Evolutionary conservation across 2,888 invertebrate genomes (phyloP).

Genomic region (Idaea straminata): DNA sequence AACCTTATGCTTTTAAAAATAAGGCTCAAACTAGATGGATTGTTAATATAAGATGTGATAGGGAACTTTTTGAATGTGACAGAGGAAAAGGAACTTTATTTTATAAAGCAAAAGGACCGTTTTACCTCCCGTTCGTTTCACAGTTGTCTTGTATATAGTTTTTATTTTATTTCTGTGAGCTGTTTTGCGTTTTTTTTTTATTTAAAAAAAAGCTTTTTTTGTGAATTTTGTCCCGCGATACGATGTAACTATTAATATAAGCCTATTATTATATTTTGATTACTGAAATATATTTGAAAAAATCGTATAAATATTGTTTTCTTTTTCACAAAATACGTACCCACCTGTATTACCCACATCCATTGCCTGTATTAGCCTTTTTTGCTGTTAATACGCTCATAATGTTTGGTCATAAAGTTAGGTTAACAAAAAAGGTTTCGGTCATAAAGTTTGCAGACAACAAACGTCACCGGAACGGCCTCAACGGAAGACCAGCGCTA

Average conservation of each 20-base stretch:
- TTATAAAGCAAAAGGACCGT: background rate
- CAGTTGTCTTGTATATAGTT: slow-evolving; percentile 30
- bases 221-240: slow-evolving; percentile 57
- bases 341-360: no score
- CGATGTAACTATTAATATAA: slow-evolving; percentile 78
- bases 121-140: slow-evolving; percentile 4
- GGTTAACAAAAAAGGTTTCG: no score
- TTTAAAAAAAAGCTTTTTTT: slow-evolving; percentile 17
- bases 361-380: no score
- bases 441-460: no score
- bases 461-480: no score
- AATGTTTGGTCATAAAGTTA: no score
- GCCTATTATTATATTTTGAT: slow-evolving; percentile 81
- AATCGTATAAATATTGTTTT: slow-evolving; percentile 34
- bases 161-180: slow-evolving; percentile 36
- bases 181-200: slow-evolving; percentile 17
- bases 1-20: background rate
- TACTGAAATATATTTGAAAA: slow-evolving; percentile 80
- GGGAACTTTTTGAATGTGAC: no score
- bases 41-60: background rate
- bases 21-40: background rate
- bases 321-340: slow-evolving; percentile 11
- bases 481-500: no score
- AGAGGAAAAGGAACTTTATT: no score
- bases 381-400: no score